Evolutionary conservation across 2,797 vertebrate species (phyloP).

Genomic region (Molossus alvarezi): DNA sequence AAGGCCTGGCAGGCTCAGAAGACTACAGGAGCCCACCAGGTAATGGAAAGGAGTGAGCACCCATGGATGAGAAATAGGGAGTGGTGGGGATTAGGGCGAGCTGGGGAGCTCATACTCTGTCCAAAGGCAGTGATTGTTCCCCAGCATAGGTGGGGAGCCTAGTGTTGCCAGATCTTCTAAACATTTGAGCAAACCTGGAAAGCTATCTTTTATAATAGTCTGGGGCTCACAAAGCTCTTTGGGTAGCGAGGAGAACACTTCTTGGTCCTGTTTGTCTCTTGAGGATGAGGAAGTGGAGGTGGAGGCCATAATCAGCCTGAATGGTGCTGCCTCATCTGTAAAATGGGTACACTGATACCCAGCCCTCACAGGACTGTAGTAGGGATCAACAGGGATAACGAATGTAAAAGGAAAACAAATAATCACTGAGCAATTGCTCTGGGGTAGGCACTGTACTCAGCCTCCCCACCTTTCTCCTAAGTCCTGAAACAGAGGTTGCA

Average conservation of each 20-base stretch:
- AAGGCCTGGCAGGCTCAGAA: neutral
- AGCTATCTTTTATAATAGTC: neutral
- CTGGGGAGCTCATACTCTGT: neutral
- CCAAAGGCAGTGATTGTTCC: neutral
- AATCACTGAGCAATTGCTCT: neutral
- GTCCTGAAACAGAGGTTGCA: neutral
- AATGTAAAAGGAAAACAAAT: neutral
- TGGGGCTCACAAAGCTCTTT: neutral
- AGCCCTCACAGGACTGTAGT: neutral
- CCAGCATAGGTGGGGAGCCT: neutral
- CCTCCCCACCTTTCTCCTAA: neutral
- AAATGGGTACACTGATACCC: neutral
- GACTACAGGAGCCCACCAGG: neutral
- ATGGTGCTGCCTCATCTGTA: neutral
- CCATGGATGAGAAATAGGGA: neutral
- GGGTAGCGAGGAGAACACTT: neutral
- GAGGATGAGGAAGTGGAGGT: neutral
- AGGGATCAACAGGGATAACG: neutral
- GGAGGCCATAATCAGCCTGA: neutral
- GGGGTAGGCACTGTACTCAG: neutral
- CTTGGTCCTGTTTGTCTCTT: neutral
- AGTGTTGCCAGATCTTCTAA: neutral
- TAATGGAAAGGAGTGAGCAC: neutral
- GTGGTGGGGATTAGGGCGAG: neutral
- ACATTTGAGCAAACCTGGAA: neutral